Evolutionary conservation across 2,888 invertebrate species (phyloP).

Genomic region (Melangyna quadrimaculata): DNA sequence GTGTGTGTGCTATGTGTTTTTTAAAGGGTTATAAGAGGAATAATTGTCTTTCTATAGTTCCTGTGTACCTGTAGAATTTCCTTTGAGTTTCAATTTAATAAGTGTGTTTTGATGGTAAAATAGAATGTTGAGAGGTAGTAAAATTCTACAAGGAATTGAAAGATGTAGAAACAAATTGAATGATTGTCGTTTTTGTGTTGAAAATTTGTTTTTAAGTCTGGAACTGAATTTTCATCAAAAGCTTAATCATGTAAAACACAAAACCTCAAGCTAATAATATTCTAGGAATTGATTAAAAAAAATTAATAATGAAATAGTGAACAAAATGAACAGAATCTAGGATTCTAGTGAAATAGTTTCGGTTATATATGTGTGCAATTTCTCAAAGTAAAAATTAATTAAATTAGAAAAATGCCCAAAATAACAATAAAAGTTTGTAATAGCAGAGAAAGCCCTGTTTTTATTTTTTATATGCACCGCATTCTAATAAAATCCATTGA

Average conservation of each 20-base stretch:
- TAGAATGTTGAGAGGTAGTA: background rate
- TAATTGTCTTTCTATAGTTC: background rate
- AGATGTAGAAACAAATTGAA: background rate
- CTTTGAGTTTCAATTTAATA: constrained; percentile 23
- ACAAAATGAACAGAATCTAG: too few species aligned
- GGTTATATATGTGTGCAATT: too few species aligned
- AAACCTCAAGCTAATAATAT: background rate
- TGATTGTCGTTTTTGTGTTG: background rate
- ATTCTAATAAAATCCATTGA: too few species aligned
- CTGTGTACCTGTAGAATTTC: background rate
- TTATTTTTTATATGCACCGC: too few species aligned
- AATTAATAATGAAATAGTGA: too few species aligned
- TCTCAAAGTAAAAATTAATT: too few species aligned
- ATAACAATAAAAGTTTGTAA: too few species aligned
- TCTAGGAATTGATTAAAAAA: background rate
- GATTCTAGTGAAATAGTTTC: too few species aligned
- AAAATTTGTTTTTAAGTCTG: background rate
- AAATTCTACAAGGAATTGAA: background rate
- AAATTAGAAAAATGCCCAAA: too few species aligned
- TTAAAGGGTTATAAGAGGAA: background rate
- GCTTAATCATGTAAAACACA: background rate
- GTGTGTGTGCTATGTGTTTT: background rate
- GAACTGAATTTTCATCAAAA: background rate
- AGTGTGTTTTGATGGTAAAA: background rate
- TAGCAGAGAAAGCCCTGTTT: too few species aligned